Conservation (phyloP, 2,113 vertebrate species). For the Peromyscus leucopus region DNA sequence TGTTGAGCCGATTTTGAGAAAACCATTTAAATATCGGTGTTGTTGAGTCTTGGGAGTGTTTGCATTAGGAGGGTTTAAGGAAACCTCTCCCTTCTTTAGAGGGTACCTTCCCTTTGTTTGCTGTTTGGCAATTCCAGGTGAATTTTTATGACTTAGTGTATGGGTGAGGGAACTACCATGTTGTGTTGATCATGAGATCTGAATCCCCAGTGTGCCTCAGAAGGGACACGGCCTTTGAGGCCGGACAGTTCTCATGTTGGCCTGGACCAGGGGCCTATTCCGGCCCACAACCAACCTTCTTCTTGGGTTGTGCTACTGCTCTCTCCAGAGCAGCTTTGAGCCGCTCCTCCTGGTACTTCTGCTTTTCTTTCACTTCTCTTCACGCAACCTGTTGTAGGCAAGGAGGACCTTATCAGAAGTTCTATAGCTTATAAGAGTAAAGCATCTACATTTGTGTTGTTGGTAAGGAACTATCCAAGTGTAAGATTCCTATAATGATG, state of each 20-base stretch:
- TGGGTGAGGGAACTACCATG: not conserved
- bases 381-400: slow-evolving; percentile 78
- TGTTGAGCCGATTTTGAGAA: slow-evolving; percentile 36
- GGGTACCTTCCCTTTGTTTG: not conserved
- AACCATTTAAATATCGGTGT: not conserved
- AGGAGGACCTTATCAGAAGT: slow-evolving; percentile 9
- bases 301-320: slow-evolving; percentile 83
- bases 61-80: not conserved
- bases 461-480: not conserved
- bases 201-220: not conserved
- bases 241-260: not conserved
- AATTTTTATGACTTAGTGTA: not conserved
- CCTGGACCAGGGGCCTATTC: not conserved
- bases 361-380: slow-evolving; percentile 84
- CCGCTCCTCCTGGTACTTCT: slow-evolving; percentile 83
- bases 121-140: not conserved
- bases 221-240: not conserved
- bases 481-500: not conserved
- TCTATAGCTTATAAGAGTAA: slow-evolving; percentile 19
- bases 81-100: not conserved
- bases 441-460: not conserved
- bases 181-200: not conserved
- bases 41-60: not conserved
- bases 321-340: slow-evolving; percentile 82
- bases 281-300: slow-evolving; percentile 81